Base-by-base conservation (phyloP, 2,113 vertebrate species). In the Maccullochella peelii region DNA sequence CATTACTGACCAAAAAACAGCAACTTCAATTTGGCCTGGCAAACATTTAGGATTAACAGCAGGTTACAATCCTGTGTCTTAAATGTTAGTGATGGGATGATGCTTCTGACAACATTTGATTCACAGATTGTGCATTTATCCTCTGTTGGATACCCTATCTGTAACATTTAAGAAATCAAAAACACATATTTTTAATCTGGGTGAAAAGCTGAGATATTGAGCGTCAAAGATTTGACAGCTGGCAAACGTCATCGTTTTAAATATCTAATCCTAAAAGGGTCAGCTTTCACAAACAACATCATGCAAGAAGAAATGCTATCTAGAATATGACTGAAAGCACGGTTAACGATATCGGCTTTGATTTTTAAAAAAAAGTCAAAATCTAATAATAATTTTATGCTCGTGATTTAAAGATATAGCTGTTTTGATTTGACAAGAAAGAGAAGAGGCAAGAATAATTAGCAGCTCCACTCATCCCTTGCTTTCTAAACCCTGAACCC, bases 401-500 rank as follows among this genome's bases (percentile, higher is more conserved):
- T 49, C 0, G 7, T 42, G 57, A 79, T 87, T 72, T 52, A 16
- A 49, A 73, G 36, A 82, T 73, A 66, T 0, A 59, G 62, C 52
- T 58, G n/a, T 77, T 75, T 49, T 63, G 49, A 88, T 83, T 52
- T 67, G 62, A 65, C 44, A 27, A 78, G 55, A 81, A 73, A 68
- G 47, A 42, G 57, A 73, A 58, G 63, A 69, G 12, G 63, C 23
- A 21, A 49, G 69, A 62, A 81, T 86, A 83, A 82, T 91, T 75
- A 83, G 67, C 69, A 73, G 67, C 63, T 54, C 83, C 18, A 3
- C 62, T 80, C 77, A 62, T 80, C 47, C 67, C 77, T 72, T 40
- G 79, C 55, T 84, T 79, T 71, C 77, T 69, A 81, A 92, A 89
- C 72, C 77, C 77, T 62, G 65, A 86, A 87, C 80, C 80, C 76